phyloP scores from a whole-genome alignment of 2,113 vertebrate genomes.

The Rana temporaria region DNA sequence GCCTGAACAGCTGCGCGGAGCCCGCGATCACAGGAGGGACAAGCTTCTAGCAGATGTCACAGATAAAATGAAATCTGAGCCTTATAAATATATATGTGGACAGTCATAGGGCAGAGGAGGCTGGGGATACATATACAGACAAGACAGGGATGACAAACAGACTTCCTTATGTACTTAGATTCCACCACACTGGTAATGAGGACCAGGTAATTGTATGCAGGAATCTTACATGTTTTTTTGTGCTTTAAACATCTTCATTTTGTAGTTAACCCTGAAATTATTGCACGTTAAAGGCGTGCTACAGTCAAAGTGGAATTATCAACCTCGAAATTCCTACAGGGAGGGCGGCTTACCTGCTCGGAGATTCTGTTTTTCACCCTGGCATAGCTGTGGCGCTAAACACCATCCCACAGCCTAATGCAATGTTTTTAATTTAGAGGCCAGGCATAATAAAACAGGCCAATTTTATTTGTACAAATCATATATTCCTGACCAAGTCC shows the following conservation, averaged over 20 bases:
- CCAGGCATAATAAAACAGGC: too few species aligned
- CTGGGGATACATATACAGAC: conserved; percentile 76
- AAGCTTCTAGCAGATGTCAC: conserved; percentile 94
- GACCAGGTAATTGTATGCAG: neutral
- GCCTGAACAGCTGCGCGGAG: conserved; percentile 93
- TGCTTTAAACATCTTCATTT: neutral
- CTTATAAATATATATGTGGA: conserved; percentile 50
- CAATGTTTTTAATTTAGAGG: too few species aligned
- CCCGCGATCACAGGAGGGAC: conserved; percentile 84
- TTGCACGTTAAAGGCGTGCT: too few species aligned
- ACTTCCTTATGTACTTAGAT: conserved; percentile 32
- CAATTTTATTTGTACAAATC: too few species aligned
- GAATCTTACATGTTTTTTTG: neutral
- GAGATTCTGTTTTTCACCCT: too few species aligned
- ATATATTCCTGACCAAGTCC: too few species aligned
- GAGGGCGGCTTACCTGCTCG: too few species aligned
- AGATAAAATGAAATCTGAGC: conserved; percentile 61
- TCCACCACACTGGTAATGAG: neutral
- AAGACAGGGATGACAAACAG: conserved; percentile 64
- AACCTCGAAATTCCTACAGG: too few species aligned
- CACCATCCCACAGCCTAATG: too few species aligned
- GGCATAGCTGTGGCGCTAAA: too few species aligned
- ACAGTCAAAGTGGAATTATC: too few species aligned
- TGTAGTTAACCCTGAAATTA: neutral
- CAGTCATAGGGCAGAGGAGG: conserved; percentile 50